Conservation (phyloP, 2,113 vertebrate species). For the Numenius arquata region DNA sequence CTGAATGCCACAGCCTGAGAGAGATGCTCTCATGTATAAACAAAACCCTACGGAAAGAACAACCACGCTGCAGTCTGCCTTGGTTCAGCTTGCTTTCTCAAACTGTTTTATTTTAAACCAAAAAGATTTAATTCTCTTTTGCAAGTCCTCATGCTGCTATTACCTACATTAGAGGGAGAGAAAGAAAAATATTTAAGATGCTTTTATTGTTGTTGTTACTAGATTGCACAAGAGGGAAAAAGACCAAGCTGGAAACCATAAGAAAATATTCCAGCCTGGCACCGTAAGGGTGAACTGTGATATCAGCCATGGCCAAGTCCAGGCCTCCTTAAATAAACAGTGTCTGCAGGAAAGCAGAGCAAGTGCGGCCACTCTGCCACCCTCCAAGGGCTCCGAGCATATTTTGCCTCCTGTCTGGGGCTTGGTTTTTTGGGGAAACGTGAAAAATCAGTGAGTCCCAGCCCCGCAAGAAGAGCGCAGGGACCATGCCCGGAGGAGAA, state of each 20-base stretch:
- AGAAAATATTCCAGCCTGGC: neutral
- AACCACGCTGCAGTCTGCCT: neutral
- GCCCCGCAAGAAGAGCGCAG: neutral
- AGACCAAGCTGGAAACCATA: neutral
- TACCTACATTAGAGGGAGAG: neutral
- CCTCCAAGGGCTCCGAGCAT: neutral
- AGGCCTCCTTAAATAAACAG: neutral
- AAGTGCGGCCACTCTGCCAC: neutral
- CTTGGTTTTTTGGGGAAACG: neutral
- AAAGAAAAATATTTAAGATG: neutral
- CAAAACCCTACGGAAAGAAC: constrained; percentile 17
- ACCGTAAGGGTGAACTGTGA: neutral
- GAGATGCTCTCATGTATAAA: neutral
- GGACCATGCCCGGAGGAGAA: neutral
- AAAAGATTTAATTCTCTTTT: neutral
- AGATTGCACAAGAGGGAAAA: neutral
- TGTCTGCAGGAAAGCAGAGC: neutral
- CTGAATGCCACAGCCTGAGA: neutral
- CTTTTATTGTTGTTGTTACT: neutral
- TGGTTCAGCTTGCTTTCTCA: neutral
- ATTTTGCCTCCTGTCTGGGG: neutral
- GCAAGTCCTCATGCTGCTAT: neutral
- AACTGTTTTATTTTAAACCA: neutral
- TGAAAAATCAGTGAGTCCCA: neutral
- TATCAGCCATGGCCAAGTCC: neutral